Evolutionary conservation across 1,140 invertebrate genomes (phyloP), one percentile per base, ranked within the genome.

Genomic region (Neoseiulus cucumeris): DNA sequence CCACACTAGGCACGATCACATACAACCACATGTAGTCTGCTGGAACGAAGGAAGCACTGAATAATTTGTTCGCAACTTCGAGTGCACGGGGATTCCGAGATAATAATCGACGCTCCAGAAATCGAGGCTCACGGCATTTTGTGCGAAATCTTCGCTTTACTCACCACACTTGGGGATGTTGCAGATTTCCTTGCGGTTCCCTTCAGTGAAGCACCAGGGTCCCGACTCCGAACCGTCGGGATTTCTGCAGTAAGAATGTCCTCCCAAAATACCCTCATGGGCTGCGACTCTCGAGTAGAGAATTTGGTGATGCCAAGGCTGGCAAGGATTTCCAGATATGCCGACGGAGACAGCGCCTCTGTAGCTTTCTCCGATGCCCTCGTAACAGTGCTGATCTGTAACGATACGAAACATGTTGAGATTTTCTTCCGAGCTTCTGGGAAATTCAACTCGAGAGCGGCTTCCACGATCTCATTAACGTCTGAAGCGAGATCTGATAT

Each of bases 161-260:
- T 78, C 73, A 81, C 82, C 82, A 80, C 91, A 95, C 76, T 87
- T 85, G 17, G 85, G 84, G 70, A 95, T 84, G 72, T 86, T 81
- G 76, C 91, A 95, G 55, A 83, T 72, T 74, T 92, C 87, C 71
- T 82, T 82, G 67, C 73, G 70, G 68, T 75, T 70, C n/a, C 74
- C 74, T 7, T 72, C 69, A 17, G 78, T 79, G 70, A 86, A 90
- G 77, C 93, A 98, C 89, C 92, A 98, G 0, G 94, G 94, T 69
- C 86, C 82, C 0, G 75, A 73, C 73, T 88, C 84, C 0, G 80
- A 76, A 33, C 83, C 82, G 42, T 84, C 87, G 17, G 92, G 92
- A 78, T 98, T 98, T 67, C 90, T 81, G 75, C 93, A 98, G 73
- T 86, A 92, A 71, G 87, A 91, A 73, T 94, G 90, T 25, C 85